These are phyloP conservation scores for Sturnus vulgaris DNA, from an alignment of 2,113 vertebrate species.

Conservation along the genomic window DNA sequence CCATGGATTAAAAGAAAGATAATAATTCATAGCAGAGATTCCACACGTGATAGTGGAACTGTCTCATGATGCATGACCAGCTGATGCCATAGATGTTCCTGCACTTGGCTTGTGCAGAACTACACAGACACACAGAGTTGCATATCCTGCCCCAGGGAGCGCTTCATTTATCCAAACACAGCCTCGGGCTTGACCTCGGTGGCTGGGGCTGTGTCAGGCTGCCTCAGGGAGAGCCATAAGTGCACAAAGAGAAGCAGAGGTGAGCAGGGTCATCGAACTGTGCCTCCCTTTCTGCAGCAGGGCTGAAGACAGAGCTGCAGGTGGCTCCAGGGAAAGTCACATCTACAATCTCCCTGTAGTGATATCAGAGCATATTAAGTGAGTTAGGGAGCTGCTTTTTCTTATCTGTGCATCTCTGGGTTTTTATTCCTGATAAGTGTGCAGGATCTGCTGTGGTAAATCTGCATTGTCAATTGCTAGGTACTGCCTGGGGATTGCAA, in stretches of 20 bases:
- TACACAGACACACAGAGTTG: rapidly evolving
- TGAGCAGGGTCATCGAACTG: background rate
- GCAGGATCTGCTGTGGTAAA: background rate
- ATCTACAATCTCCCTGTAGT: background rate
- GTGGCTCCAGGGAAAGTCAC: background rate
- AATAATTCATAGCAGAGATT: background rate
- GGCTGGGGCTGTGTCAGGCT: background rate
- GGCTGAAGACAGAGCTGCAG: background rate
- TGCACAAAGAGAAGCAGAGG: background rate
- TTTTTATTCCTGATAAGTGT: background rate
- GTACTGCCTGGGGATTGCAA: background rate
- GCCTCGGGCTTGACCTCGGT: background rate
- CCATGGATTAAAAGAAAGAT: background rate
- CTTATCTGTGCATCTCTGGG: background rate
- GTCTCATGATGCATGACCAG: background rate
- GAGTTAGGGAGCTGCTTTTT: background rate
- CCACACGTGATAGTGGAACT: background rate
- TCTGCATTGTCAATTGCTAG: background rate
- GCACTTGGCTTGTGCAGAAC: rapidly evolving
- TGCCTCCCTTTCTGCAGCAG: background rate
- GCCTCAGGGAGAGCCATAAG: background rate
- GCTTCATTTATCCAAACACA: background rate
- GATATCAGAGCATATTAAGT: background rate
- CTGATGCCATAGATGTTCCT: background rate
- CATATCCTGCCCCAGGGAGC: background rate